Percentiles rank a stretch among this genome's conserved stretches.
Evolutionary conservation across 2,797 vertebrate genomes (phyloP).

Genomic region (Megaceryle alcyon): DNA sequence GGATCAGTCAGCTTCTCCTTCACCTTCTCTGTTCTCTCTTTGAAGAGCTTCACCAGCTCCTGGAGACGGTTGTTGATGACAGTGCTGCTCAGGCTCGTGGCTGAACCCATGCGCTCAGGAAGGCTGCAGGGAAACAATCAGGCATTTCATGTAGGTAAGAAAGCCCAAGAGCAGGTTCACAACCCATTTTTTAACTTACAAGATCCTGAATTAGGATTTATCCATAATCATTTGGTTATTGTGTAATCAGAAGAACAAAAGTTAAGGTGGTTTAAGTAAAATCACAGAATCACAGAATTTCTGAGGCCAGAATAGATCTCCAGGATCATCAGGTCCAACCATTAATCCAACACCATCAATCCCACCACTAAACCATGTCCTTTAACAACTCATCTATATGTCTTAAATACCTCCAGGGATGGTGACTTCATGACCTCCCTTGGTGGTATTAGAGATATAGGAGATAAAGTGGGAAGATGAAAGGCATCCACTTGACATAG

Average conservation of each 20-base stretch:
- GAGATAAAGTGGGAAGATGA: no score
- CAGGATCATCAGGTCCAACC: no score
- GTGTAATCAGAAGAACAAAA: background rate
- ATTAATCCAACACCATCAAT: no score
- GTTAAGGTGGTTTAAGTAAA: background rate
- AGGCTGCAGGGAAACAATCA: background rate
- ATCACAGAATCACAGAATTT: no score
- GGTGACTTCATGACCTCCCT: no score
- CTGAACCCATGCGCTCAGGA: constrained; percentile 79
- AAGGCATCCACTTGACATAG: no score
- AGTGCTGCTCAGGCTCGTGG: constrained; percentile 81
- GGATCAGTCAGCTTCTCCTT: constrained; percentile 90
- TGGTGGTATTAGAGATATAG: no score
- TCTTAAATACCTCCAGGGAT: no score
- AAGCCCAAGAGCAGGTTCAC: background rate
- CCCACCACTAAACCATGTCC: no score
- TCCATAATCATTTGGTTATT: background rate
- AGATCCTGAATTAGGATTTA: background rate
- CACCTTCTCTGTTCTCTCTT: constrained; percentile 86
- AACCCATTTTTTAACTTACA: background rate
- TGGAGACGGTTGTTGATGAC: constrained; percentile 84
- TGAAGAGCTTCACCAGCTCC: constrained; percentile 90
- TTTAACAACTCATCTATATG: no score
- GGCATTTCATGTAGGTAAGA: background rate
- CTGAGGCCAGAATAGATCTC: no score